Evolutionary conservation across 2,113 vertebrate species (phyloP), one percentile per base, ranked within the genome.

Genomic region (Ceyx melanurus): DNA sequence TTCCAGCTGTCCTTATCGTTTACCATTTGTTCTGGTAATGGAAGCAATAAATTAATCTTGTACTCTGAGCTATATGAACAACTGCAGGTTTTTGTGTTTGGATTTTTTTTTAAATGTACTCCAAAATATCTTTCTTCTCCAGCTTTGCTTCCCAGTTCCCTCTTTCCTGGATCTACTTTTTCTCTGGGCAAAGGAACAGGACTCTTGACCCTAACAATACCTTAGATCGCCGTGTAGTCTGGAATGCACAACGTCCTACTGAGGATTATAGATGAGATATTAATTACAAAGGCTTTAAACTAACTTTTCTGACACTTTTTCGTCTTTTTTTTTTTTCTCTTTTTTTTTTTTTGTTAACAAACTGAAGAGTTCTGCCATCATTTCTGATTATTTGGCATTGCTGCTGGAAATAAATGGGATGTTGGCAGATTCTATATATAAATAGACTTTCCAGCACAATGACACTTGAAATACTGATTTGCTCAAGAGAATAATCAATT

Each of bases 351-450:
- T 82, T 62, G 17, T 33, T 6, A 64, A 61, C 17, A 81, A 29
- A 71, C 23, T 48, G 16, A 76, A 79, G 23, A 68, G 4, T 87
- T 91, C 45, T 90, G 61, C 22, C 53, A 60, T 84, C 45, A 25
- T 88, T 95, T 93, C 62, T 58, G 53, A 76, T 90, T 90, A 70
- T 58, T 94, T 92, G 66, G 90, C 89, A 76, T 65, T 61, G 50
- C 11, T 92, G 15, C 12, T 95, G 67, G 86, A 95, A 96, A 89
- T 33, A 89, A 84, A 85, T 9, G 17, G 50, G 74, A 58, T 92
- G 43, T 82, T 92, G 92, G 84, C 71, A 93, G 78, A 85, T 75
- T 11, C 31, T 46, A n/a, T 46, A 70, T 26, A 68, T 66, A 94
- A 73, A 82, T 6, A 86, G 70, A 84, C 9, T 51, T 68, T 86